Evolutionary conservation across 2,888 invertebrate species (phyloP), one percentile per base, ranked within the genome.

Genomic region (Lacanobia wlatinum): DNA sequence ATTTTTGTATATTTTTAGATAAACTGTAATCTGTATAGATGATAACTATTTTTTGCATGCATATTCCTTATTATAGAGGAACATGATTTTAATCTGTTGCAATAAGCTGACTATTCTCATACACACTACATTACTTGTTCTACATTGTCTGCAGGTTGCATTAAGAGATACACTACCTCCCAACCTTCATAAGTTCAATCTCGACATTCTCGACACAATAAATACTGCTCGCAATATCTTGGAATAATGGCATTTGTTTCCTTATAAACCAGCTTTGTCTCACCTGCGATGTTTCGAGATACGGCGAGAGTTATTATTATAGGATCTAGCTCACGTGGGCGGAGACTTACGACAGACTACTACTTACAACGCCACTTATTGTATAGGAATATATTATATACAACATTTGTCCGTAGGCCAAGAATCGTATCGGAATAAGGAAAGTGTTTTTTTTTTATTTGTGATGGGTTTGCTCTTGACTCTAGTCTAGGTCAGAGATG

Each of bases 261-360:
- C 21, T 53, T 50, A 23, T 38, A 70, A 68, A 71, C 63, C 70
- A 61, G 73, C 80, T 67, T 65, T 63, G 80, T 79, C 55, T 70
- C 80, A 83, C 80, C 84, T 83, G 80, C 69, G 66, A 78, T 78
- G 79, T 73, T 53, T 78, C 63, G 52, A 58, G 83, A 83, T 70
- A 80, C 50, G n/a, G 53, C 58, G 14, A 52, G 79, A 83, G 59
- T 82, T 82, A 82, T 74, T 70, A 63, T 70, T 74, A 67, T 74
- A 79, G 60, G 74, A 68, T 65, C 70, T 74, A 63, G 50, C 53
- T 34, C 10, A 34, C 66, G 85, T 83, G 74, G 83, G 85, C 60
- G 85, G 72, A 85, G 85, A 83, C 85, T 73, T 85, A 83, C 83
- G 83, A 71, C 64, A 83, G 85, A 83, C 83, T 70, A 46, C 61